Percentiles rank a stretch among this genome's conserved stretches.
phyloP scores from a whole-genome alignment of 2,888 invertebrate species.

The Gastracanthus pulcherrimus region DNA sequence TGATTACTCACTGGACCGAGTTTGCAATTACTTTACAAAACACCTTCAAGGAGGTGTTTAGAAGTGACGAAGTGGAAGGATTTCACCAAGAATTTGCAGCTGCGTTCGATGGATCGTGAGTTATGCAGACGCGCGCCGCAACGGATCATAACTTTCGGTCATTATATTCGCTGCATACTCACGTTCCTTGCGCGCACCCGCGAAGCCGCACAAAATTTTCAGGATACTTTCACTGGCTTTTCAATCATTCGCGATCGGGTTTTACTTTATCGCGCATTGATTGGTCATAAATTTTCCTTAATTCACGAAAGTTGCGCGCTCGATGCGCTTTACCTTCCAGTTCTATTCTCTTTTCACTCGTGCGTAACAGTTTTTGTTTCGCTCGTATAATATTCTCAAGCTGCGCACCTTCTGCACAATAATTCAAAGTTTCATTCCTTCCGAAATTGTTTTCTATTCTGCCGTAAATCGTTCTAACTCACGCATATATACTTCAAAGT shows the following conservation, averaged over 20 bases:
- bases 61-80: too few species aligned
- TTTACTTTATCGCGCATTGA: background rate
- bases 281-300: background rate
- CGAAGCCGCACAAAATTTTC: background rate
- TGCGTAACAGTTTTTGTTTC: background rate
- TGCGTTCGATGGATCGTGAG: background rate
- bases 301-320: background rate
- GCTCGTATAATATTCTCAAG: too few species aligned
- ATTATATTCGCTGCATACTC: background rate
- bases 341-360: background rate
- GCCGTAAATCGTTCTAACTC: too few species aligned
- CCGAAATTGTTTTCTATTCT: too few species aligned
- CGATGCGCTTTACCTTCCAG: background rate
- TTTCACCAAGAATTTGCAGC: background rate
- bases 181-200: background rate
- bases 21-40: conserved; percentile 1
- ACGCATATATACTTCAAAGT: too few species aligned
- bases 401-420: too few species aligned
- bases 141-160: conserved; percentile 41
- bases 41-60: background rate
- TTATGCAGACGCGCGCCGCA: background rate
- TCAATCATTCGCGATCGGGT: conserved; percentile 19
- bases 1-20: too few species aligned
- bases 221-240: conserved; percentile 41
- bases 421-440: too few species aligned